Base-by-base conservation (phyloP, 2,113 vertebrate species). In the Ammodytes dubius region DNA sequence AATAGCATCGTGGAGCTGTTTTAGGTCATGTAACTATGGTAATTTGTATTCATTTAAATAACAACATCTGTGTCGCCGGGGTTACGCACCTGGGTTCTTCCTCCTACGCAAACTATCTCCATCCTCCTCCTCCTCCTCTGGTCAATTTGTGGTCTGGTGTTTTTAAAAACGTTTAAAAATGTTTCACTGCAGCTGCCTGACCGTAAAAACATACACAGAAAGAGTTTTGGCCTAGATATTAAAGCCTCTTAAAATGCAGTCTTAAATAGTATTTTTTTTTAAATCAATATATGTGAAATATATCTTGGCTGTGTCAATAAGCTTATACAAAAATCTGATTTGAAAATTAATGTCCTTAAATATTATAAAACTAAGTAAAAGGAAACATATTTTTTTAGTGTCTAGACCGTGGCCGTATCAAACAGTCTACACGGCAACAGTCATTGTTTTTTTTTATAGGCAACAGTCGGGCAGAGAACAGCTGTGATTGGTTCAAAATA, bases 21-120 rank as follows among this genome's bases (percentile, higher is more conserved):
- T 92, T 89, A 92, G 89, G 96, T 94, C 91, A 95, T 97, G 96
- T 97, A 96, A 97, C 96, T 96, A 97, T 96, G 93, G 97, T 99
- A 97, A 27, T 98, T 98, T 97, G 97, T 98, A 96, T 94, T 96
- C 94, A 97, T 97, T 95, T 95, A 88, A 27, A 27, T 27, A 27
- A 89, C 85, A 81, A 88, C 87, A 90, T 94, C 90, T 85, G 83
- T 94, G 90, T 94, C 88, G 89, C 91, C 89, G 93, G 89, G 84
- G 85, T 93, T 85, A 83, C 79, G 84, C 87, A 76, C 79, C 84
- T 81, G 90, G 91, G 89, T 87, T 93, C 88, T 58, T 85, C 81
- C 54, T 71, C 61, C 70, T 81, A 84, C 54, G 65, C 4, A 80
- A 68, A 85, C 85, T 59, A 77, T 86, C 85, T 84, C 75, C 81